phyloP scores from a whole-genome alignment of 2,113 vertebrate species.

The Rhodinocichla rosea region DNA sequence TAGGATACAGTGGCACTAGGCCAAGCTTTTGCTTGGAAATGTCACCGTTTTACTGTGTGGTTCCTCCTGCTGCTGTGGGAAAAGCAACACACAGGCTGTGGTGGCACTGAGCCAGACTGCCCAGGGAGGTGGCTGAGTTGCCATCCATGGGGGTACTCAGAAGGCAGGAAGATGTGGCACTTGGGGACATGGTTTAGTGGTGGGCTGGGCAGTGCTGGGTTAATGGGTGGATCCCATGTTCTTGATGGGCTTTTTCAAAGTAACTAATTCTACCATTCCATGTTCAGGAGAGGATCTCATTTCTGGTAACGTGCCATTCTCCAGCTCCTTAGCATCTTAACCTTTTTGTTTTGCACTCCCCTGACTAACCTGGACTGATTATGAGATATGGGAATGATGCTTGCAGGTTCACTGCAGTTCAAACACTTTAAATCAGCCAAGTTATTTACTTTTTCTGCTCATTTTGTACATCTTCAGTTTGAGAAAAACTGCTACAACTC shows the following conservation, averaged over 20 bases:
- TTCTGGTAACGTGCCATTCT: not conserved
- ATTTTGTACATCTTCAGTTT: not conserved
- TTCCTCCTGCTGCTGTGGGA: not conserved
- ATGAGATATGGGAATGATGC: not conserved
- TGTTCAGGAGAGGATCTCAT: not conserved
- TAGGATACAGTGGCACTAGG: fast-evolving
- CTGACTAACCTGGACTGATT: not conserved
- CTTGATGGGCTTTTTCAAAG: not conserved
- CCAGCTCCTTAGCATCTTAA: not conserved
- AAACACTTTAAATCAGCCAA: not conserved
- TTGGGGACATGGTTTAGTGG: not conserved
- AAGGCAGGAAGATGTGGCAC: not conserved
- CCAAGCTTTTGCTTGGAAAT: not conserved
- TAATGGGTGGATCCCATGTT: not conserved
- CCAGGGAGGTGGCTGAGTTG: not conserved
- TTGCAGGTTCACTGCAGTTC: not conserved
- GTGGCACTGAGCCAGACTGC: not conserved
- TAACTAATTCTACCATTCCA: not conserved
- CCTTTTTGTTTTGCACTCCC: not conserved
- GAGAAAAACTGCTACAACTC: not conserved
- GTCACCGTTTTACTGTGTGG: not conserved
- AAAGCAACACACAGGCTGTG: not conserved
- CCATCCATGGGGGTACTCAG: not conserved
- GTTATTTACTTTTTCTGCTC: not conserved
- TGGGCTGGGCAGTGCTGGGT: not conserved